Conservation (phyloP, 2,797 vertebrate species). For the Rhinophrynus dorsalis region DNA sequence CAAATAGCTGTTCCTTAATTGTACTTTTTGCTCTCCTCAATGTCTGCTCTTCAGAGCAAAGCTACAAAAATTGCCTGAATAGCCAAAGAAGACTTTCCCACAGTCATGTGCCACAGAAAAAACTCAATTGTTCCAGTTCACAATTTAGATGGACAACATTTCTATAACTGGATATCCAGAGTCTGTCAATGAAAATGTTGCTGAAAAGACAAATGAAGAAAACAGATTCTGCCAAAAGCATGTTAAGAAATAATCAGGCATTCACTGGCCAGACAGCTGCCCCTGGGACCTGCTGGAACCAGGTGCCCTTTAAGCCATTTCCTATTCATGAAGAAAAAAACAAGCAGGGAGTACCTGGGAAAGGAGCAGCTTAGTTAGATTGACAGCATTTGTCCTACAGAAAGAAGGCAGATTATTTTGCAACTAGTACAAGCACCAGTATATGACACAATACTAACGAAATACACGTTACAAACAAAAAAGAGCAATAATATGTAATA, state of each 20-base stretch:
- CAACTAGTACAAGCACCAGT: background rate
- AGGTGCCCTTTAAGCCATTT: slow-evolving; percentile 84
- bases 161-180: slow-evolving; percentile 93
- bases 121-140: slow-evolving; percentile 92
- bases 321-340: slow-evolving; percentile 80
- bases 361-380: slow-evolving; percentile 79
- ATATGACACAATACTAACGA: background rate
- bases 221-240: slow-evolving; percentile 84
- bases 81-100: slow-evolving; percentile 99
- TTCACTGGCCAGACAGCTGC: slow-evolving; percentile 82
- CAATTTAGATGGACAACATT: slow-evolving; percentile 93
- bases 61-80: slow-evolving; percentile 99
- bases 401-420: slow-evolving; percentile 12
- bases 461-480: background rate
- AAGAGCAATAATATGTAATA: background rate
- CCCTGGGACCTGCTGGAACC: slow-evolving; percentile 79
- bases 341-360: slow-evolving; percentile 79
- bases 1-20: slow-evolving; percentile 94
- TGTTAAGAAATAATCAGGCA: slow-evolving; percentile 83
- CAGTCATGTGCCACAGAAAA: slow-evolving; percentile 97
- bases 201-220: slow-evolving; percentile 85
- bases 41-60: slow-evolving; percentile 87
- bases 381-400: slow-evolving; percentile 44
- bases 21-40: slow-evolving; percentile 99
- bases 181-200: slow-evolving; percentile 81